Conservation (phyloP, 1,140 invertebrate species). For the Platyscapa corneri region DNA sequence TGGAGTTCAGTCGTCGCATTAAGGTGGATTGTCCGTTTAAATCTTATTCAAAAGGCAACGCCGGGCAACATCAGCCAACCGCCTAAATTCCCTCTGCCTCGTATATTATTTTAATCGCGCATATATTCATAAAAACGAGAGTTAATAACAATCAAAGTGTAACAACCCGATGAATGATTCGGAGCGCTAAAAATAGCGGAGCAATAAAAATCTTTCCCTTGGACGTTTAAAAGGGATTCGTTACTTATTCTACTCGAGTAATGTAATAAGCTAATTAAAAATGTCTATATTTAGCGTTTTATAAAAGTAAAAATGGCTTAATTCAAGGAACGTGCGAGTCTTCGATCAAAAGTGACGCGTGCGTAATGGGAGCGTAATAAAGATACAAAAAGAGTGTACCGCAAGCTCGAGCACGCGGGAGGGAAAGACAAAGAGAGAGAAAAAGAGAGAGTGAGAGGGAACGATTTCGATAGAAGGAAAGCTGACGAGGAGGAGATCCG, state of each 20-base stretch:
- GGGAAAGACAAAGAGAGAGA: background rate
- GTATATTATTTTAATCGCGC: no score
- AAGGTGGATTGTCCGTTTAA: no score
- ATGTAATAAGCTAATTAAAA: background rate
- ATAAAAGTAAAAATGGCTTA: background rate
- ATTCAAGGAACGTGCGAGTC: background rate
- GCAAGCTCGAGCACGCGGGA: background rate
- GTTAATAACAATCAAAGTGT: background rate
- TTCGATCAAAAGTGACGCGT: background rate
- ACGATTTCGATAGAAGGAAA: background rate
- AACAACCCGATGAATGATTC: background rate
- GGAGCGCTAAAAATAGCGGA: background rate
- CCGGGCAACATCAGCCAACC: no score
- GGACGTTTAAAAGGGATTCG: background rate
- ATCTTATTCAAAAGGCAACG: no score
- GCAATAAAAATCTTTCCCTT: background rate
- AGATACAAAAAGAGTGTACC: background rate
- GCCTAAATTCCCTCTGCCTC: no score
- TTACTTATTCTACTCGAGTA: background rate
- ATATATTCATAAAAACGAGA: background rate
- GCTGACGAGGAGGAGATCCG: constrained; percentile 8
- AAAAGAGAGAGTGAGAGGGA: background rate
- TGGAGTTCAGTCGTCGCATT: no score
- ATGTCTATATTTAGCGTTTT: background rate
- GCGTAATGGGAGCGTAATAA: constrained; percentile 1